phyloP scores from a whole-genome alignment of 2,797 vertebrate species.

The Rhincodon typus region DNA sequence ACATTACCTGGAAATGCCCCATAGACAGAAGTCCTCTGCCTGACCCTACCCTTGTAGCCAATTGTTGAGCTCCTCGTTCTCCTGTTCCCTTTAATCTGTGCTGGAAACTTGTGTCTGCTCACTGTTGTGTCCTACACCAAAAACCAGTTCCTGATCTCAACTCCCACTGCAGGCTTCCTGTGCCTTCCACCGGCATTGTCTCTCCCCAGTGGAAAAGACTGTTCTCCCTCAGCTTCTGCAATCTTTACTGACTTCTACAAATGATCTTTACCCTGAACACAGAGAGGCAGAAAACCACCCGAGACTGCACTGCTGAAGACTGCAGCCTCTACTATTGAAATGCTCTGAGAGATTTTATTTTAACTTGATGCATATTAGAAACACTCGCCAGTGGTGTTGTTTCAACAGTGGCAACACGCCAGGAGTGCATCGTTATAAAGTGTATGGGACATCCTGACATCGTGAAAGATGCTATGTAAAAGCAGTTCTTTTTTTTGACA shows the following conservation, averaged over 20 bases:
- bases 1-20: not conserved
- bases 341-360: not conserved
- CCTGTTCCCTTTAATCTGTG: not conserved
- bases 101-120: too few relatives aligned
- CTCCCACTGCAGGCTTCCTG: not conserved
- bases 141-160: not conserved
- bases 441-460: not conserved
- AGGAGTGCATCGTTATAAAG: not conserved
- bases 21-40: not conserved
- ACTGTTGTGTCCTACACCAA: not conserved
- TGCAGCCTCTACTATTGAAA: not conserved
- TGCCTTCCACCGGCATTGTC: not conserved
- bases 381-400: not conserved
- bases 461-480: not conserved
- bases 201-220: not conserved
- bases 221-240: not conserved
- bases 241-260: not conserved
- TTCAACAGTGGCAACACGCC: not conserved
- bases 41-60: not conserved
- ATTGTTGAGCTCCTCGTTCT: not conserved
- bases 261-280: not conserved
- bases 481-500: too few relatives aligned
- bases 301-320: not conserved
- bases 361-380: not conserved
- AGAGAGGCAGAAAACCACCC: too few relatives aligned